A percentile compares a stretch with the other conserved stretches of the same genome.
These are phyloP conservation scores for Dendrolimus punctatus DNA, from an alignment of 1,140 invertebrate species.

Conservation along the genomic window DNA sequence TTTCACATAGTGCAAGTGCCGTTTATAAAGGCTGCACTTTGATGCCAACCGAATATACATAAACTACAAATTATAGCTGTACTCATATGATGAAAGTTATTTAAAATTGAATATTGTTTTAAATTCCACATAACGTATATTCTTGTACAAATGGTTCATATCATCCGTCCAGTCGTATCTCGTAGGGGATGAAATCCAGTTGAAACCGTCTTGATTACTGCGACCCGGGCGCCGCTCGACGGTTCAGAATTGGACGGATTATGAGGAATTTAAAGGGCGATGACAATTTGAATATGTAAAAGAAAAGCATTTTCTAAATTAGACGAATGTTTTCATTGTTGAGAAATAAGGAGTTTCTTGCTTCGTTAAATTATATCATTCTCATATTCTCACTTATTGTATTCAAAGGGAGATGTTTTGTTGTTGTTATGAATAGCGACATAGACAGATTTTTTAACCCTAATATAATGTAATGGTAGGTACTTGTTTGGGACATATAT, in stretches of 20 bases:
- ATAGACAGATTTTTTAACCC: no score
- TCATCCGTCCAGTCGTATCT: constrained; percentile 30
- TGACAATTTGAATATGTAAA: constrained; percentile 67
- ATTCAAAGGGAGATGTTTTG: constrained; percentile 12
- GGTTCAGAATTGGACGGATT: constrained; percentile 67
- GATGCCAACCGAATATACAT: constrained; percentile 23
- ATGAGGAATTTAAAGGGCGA: constrained; percentile 68
- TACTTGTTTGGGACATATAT: no score
- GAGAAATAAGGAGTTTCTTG: constrained; percentile 18
- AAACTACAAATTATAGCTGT: not conserved
- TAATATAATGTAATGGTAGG: no score
- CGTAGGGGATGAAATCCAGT: constrained; percentile 53
- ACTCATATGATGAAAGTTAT: not conserved
- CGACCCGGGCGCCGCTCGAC: constrained; percentile 52
- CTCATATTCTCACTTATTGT: constrained; percentile 12
- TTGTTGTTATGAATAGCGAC: no score
- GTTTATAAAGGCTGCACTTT: constrained; percentile 29
- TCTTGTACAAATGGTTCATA: constrained; percentile 2
- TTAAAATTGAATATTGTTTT: not conserved
- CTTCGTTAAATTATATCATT: constrained; percentile 20
- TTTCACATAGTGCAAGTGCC: constrained; percentile 41
- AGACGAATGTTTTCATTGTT: constrained; percentile 34
- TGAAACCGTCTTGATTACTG: constrained; percentile 65
- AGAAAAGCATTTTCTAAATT: constrained; percentile 53
- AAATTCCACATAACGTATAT: not conserved